Base-by-base conservation (phyloP, 2,888 invertebrate species). In the Drosophila colorata region DNA sequence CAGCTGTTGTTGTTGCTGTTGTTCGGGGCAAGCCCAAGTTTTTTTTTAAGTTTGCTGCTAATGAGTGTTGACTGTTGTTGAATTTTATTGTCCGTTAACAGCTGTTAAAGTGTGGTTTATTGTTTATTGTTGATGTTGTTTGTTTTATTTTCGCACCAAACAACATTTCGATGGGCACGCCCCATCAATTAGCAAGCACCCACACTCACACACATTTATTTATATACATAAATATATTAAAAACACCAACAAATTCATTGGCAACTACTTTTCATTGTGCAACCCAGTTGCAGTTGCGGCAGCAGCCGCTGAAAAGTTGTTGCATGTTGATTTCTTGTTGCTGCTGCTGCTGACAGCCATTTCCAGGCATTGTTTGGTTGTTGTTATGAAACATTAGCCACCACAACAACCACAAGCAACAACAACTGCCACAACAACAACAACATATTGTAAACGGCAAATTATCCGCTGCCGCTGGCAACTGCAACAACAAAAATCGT, bases 381-480 rank as follows among this genome's bases (percentile, higher is more conserved):
- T 85, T 85, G 88, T 89, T 89, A 89, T 89, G 83, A 89, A 83
- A 83, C 88, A 75, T 69, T 79, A 89, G 87, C 69, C 80, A 52
- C 75, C 47, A 49, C 83, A 68, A 57, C 71, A 55, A 46, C 56
- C 25, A 52, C 51, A 44, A 53, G 9, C 49, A 49, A 44, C 74
- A 52, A 25, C 44, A 48, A n/a, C n/a, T n/a, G n/a, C n/a, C n/a
- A 38, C 70, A 44, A 23, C 74, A 59, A 58, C 59, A 55, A 44
- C 51, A 40, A 78, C 38, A 55, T 51, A 63, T 59, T 49, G 65
- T 72, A 80, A 77, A 49, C 74, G 68, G 69, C 73, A 65, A 80
- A 78, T 78, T 78, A 78, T 61, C 60, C 78, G 57, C 47, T 38
- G 76, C 78, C 53, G 35, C 52, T 52, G 44, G 57, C 60, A 64